Evolutionary conservation across 2,797 vertebrate species (phyloP).

Genomic region (Rallus crepitans): DNA sequence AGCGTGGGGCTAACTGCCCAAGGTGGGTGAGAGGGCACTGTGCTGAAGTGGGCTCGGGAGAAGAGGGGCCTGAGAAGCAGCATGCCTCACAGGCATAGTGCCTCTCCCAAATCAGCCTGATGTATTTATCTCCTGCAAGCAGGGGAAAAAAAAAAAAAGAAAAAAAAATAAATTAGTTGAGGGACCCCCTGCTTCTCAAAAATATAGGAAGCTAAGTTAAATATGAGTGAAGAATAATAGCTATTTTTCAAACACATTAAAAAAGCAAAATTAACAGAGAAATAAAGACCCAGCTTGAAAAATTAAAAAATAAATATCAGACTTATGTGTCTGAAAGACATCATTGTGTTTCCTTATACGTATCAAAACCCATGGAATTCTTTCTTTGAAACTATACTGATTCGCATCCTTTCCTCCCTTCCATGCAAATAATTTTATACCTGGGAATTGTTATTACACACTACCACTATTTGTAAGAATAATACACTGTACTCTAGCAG

Average conservation of each 20-base stretch:
- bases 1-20: rapidly evolving
- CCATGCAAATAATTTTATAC: not conserved
- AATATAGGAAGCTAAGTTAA: not conserved
- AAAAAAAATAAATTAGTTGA: not conserved
- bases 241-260: not conserved
- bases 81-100: not conserved
- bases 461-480: not conserved
- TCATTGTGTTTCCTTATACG: not conserved
- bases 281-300: not conserved
- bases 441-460: not conserved
- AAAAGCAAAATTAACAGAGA: not conserved
- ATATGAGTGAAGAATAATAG: not conserved
- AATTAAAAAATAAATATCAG: not conserved
- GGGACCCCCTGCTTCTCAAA: not conserved
- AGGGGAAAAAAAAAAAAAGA: not conserved
- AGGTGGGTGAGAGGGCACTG: not conserved
- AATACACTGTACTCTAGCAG: not conserved
- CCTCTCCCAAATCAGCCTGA: not conserved
- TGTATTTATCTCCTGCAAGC: not conserved
- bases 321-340: not conserved
- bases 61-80: not conserved
- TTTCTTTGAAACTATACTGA: not conserved
- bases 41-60: rapidly evolving
- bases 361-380: not conserved
- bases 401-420: not conserved